phyloP scores from a whole-genome alignment of 2,888 invertebrate species.

The Oegoconia quadripuncta region DNA sequence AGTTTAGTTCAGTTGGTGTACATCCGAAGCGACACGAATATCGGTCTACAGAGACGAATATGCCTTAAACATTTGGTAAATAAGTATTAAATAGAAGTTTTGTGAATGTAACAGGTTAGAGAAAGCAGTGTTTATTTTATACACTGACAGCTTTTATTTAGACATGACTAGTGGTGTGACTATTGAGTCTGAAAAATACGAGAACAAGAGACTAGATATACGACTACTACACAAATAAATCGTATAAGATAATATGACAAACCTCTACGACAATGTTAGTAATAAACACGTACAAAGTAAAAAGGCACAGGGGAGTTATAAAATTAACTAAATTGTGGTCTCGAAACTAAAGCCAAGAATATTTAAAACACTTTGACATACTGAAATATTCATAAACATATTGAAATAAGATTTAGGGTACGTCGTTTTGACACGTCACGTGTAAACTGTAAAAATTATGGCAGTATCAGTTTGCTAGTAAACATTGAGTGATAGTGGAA shows the following conservation, averaged over 20 bases:
- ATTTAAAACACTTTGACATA: not conserved
- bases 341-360: not conserved
- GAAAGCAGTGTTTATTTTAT: no score
- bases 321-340: not conserved
- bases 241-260: not conserved
- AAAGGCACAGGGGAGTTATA: constrained; percentile 4
- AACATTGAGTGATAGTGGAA: not conserved
- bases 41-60: no score
- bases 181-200: no score
- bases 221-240: no score
- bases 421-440: not conserved
- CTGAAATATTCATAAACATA: not conserved
- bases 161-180: no score
- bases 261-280: not conserved
- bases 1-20: no score
- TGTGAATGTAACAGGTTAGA: no score
- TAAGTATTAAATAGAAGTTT: no score
- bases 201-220: no score
- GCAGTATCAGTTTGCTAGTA: not conserved
- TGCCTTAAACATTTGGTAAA: no score
- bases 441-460: not conserved
- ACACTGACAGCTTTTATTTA: no score
- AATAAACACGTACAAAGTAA: constrained; percentile 2
- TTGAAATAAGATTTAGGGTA: not conserved
- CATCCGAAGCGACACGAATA: no score